A percentile compares a stretch with the other conserved stretches of the same genome.
These are phyloP conservation scores for Melolontha melolontha DNA, from an alignment of 2,888 invertebrate genomes.

Conservation along the genomic window DNA sequence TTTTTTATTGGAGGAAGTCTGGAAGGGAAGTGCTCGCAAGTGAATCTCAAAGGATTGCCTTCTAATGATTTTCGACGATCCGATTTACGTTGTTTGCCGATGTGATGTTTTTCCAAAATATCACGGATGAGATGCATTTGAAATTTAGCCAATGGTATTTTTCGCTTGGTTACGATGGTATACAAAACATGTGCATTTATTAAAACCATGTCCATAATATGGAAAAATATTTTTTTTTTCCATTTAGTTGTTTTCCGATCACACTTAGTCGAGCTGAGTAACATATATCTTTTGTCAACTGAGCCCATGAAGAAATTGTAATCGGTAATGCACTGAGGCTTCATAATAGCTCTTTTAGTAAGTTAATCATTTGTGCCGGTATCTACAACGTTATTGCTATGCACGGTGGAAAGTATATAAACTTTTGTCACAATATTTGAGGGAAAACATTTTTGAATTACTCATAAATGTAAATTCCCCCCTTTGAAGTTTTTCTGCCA, in stretches of 20 bases:
- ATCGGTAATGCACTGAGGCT: constrained; percentile 8
- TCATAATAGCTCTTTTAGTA: background rate
- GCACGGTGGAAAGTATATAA: too few relatives aligned
- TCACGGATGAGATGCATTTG: constrained; percentile 43
- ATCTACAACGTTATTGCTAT: too few relatives aligned
- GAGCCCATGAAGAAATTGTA: constrained; percentile 50
- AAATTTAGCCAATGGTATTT: constrained; percentile 40
- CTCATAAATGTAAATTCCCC: background rate
- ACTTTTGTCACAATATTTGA: too few relatives aligned
- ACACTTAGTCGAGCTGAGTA: constrained; percentile 46
- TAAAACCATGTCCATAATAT: constrained; percentile 44
- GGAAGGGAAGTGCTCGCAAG: constrained; percentile 6
- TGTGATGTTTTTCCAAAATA: constrained; percentile 33
- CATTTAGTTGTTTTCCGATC: constrained; percentile 49
- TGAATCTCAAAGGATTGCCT: too few relatives aligned
- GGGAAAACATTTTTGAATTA: too few relatives aligned
- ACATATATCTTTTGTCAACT: constrained; percentile 53
- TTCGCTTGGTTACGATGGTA: constrained; percentile 29
- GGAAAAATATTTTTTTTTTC: constrained; percentile 50
- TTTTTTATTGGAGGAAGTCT: constrained; percentile 9
- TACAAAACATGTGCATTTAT: constrained; percentile 43
- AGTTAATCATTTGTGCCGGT: too few relatives aligned
- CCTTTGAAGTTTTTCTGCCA: constrained; percentile 9
- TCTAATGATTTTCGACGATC: background rate
- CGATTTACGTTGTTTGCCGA: too few relatives aligned